Evolutionary conservation across 2,797 vertebrate genomes (phyloP).

Genomic region (Botia almorhae): DNA sequence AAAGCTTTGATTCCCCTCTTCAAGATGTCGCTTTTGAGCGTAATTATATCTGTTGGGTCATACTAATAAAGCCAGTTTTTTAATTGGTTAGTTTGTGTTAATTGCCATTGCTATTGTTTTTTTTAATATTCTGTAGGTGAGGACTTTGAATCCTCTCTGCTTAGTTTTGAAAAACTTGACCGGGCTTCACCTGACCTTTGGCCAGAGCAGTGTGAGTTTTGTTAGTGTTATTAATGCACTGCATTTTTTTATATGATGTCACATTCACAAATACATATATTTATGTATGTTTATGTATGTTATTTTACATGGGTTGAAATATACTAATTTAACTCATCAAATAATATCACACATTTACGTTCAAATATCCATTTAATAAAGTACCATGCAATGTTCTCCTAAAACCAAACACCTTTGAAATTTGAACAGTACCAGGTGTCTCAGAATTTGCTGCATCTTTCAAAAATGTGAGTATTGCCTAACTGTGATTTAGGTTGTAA

Average conservation of each 20-base stretch:
- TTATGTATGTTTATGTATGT: not conserved
- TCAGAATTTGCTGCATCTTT: constrained; percentile 97
- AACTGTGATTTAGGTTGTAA: not conserved
- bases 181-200: constrained; percentile 95
- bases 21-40: not conserved
- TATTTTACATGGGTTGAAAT: no score
- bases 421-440: constrained; percentile 90
- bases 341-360: not conserved
- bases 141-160: constrained; percentile 91
- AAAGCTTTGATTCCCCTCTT: not conserved
- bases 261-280: not conserved
- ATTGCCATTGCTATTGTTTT: not conserved
- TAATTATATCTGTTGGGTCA: not conserved
- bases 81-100: not conserved
- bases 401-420: not conserved
- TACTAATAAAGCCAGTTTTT: not conserved
- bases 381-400: not conserved
- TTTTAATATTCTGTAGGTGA: constrained; percentile 73
- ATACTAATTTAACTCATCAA: not conserved
- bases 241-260: not conserved
- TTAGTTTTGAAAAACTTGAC: constrained; percentile 98
- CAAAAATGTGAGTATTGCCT: constrained; percentile 88
- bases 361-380: not conserved
- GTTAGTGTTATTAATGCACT: not conserved
- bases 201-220: constrained; percentile 92